A percentile compares a stretch with the other conserved stretches of the same genome.
Evolutionary conservation across 2,888 invertebrate genomes (phyloP).

Genomic region (Anagyrus pseudococci): DNA sequence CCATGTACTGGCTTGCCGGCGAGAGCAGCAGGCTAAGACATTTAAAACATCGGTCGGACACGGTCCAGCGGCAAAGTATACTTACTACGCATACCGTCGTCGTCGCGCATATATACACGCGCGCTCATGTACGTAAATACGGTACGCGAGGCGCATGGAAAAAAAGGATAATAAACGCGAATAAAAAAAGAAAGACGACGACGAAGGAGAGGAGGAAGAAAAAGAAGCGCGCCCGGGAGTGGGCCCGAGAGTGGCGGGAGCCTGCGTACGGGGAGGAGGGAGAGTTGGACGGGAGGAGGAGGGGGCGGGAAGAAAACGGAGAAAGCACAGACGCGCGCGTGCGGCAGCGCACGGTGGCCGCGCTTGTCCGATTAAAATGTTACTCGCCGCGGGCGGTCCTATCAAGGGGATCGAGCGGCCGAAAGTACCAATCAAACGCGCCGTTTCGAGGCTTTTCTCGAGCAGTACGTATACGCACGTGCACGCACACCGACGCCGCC

Average conservation of each 20-base stretch:
- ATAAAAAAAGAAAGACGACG: background rate
- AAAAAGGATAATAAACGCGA: conserved; percentile 1
- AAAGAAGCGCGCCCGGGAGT: background rate
- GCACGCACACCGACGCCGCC: background rate
- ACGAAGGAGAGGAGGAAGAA: background rate
- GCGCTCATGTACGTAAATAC: background rate
- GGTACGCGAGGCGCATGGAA: background rate
- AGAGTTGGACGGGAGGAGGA: background rate
- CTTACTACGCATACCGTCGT: background rate
- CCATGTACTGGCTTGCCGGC: background rate
- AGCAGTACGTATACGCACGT: background rate
- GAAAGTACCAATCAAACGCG: conserved; percentile 39
- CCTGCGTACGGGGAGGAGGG: background rate
- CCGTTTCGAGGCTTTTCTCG: conserved; percentile 11
- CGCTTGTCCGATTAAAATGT: conserved; percentile 55
- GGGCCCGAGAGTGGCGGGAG: background rate
- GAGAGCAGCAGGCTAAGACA: conserved; percentile 2
- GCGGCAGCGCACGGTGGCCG: conserved; percentile 47
- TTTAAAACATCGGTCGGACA: conserved; percentile 7
- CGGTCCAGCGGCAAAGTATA: background rate
- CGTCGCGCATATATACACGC: conserved; percentile 4
- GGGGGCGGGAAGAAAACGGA: conserved; percentile 36
- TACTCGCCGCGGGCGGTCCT: conserved; percentile 57
- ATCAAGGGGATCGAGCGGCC: conserved; percentile 48
- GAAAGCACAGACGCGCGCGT: too few relatives aligned